Percentiles rank a stretch among this genome's conserved stretches.
These are phyloP conservation scores for Diplolepis rosae DNA, from an alignment of 2,888 invertebrate genomes.

Conservation along the genomic window DNA sequence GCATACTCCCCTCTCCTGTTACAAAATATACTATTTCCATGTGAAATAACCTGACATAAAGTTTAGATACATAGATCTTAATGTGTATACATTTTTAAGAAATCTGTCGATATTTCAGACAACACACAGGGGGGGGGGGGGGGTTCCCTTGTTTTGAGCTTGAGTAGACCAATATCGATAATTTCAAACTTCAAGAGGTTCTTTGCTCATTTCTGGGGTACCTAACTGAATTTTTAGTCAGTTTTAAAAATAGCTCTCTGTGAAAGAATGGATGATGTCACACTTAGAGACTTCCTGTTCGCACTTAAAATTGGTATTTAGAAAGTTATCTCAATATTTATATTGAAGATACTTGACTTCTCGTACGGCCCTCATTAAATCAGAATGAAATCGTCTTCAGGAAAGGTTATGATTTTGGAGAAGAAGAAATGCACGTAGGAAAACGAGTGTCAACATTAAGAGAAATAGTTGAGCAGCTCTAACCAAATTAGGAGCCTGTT, in stretches of 20 bases:
- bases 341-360: background rate
- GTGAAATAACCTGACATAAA: no score
- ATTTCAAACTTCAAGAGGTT: no score
- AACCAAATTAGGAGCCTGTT: constrained; percentile 24
- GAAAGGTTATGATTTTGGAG: background rate
- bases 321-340: constrained; percentile 13
- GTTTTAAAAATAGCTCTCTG: background rate
- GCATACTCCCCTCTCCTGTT: no score
- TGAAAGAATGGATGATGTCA: background rate
- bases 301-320: background rate
- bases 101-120: no score
- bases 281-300: background rate
- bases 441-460: constrained; percentile 11
- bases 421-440: background rate
- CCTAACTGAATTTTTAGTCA: no score
- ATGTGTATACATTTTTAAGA: no score
- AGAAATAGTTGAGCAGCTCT: constrained; percentile 17
- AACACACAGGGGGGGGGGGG: no score
- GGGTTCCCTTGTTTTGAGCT: no score
- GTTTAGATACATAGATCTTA: no score
- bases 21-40: no score
- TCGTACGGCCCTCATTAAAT: background rate
- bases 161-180: no score
- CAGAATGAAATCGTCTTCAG: background rate
- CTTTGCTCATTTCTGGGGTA: no score